A percentile compares a stretch with the other conserved stretches of the same genome.
Evolutionary conservation across 2,888 invertebrate species (phyloP).

Genomic region (Oxytorus armatus): DNA sequence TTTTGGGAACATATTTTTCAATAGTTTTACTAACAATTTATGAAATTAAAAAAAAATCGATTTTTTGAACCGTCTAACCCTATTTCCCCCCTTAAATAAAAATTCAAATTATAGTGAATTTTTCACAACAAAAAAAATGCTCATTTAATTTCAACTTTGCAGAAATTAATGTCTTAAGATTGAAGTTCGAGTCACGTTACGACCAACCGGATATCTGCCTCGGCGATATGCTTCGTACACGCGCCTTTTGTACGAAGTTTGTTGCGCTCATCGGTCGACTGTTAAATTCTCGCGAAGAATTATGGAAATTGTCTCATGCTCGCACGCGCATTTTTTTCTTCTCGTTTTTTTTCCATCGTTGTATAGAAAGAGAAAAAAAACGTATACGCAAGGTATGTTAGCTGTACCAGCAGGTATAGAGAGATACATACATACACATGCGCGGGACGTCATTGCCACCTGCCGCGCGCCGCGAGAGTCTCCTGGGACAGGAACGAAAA

Average conservation of each 20-base stretch:
- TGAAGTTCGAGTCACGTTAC: too few species aligned
- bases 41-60: too few species aligned
- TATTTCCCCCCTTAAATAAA: too few species aligned
- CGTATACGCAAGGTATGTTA: constrained; percentile 25
- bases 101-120: too few species aligned
- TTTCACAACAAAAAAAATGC: too few species aligned
- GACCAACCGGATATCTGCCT: too few species aligned
- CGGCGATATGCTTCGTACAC: too few species aligned
- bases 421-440: constrained; percentile 2
- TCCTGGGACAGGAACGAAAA: constrained; percentile 57
- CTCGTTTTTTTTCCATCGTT: constrained; percentile 7
- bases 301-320: constrained; percentile 42
- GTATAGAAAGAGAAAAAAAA: constrained; percentile 34
- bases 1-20: too few species aligned
- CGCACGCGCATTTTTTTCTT: constrained; percentile 20
- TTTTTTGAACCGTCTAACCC: too few species aligned
- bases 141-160: too few species aligned
- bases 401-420: constrained; percentile 27
- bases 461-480: constrained; percentile 69
- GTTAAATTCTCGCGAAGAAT: constrained; percentile 41
- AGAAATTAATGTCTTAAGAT: too few species aligned
- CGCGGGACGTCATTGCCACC: constrained; percentile 74
- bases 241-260: constrained; percentile 13
- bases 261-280: constrained; percentile 22
- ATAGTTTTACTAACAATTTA: too few species aligned